Evolutionary conservation across 2,888 invertebrate genomes (phyloP), one percentile per base, ranked within the genome.

Genomic region (Drosophila nr. perissopoda): DNA sequence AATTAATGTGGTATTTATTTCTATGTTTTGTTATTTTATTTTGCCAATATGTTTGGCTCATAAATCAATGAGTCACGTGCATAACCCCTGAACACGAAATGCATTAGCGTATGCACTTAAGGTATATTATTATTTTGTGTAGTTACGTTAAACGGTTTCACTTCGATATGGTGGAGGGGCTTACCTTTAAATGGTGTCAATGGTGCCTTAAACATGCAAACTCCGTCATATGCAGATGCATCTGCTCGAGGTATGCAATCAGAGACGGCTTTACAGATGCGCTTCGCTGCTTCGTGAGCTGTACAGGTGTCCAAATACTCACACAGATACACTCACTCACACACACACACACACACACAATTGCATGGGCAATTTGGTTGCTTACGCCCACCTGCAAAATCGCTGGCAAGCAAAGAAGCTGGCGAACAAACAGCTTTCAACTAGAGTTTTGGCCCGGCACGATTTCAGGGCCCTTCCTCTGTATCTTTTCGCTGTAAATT

Each of bases 311-410:
- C 29, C 66, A 53, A 51, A 63, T 42, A 54, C 54, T 56, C 58
- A 67, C 62, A 73, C 31, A 62, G 42, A 53, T 11, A 27, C 33
- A 53, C 59, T 45, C 31, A 56, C 49, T 52, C 56, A 49, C n/a
- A 56, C 42, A 38, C 8, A 53, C 10, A 58, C 58, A 60, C 27
- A 54, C 34, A 58, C 54, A 60, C 31, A 65, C 40, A 40, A 6
- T 33, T 34, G 36, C 16, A 75, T 75, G 73, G 66, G 64, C 89
- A 90, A 84, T 90, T 84, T 84, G 72, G 61, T 71, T 57, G 69
- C 86, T 69, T 52, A 87, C 83, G 73, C 87, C 84, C 81, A 80
- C 80, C 83, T 82, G 80, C 71, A 79, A 75, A 75, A 69, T 70
- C 66, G 68, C 49, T 54, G 65, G 70, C 78, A 68, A 66, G 73